Evolutionary conservation across 2,888 invertebrate genomes (phyloP), one percentile per base, ranked within the genome.

Genomic region (Lucinisca nassula): DNA sequence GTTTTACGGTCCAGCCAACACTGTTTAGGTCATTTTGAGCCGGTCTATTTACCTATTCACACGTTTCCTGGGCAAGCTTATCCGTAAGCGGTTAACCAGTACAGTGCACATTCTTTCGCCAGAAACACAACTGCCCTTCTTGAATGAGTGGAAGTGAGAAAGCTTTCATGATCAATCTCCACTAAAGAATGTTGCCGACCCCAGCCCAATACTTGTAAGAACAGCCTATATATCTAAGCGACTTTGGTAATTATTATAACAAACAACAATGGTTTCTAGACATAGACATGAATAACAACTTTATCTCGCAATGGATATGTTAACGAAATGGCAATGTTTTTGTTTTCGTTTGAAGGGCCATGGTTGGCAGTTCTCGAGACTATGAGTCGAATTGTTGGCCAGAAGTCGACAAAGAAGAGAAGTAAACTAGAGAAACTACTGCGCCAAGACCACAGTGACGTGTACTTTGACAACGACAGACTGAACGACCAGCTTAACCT

Each of bases 401-500:
- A 75, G 32, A 67, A 51, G 32, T 67, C 67, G 14, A 76, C 61
- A 24, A 92, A 92, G 70, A 89, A 88, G 67, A 82, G 89, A 80
- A 88, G 88, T 27, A 88, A 90, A 82, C 27, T 93, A 73, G 93
- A 91, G 70, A 85, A 85, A 51, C 84, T 92, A 2, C 74, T 93
- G 24, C 72, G 91, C 3, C 89, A 92, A 75, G 93, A 93, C 49
- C 92, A 92, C 55, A 93, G 93, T 61, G 91, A 92, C 76, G 90
- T 92, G 24, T 92, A 93, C 79, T 93, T 92, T 77, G 92, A 93
- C 82, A 93, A 93, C 85, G 93, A 92, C 30, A 74, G 87, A 40
- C 90, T 93, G 6, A 89, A 87, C 67, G 92, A 92, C 58, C 87
- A 89, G 49, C 88, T 92, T 38, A 84, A 84, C 49, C 75, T 81